Evolutionary conservation across 2,888 invertebrate genomes (phyloP), one percentile per base, ranked within the genome.

Genomic region (Scaptomyza reducta): DNA sequence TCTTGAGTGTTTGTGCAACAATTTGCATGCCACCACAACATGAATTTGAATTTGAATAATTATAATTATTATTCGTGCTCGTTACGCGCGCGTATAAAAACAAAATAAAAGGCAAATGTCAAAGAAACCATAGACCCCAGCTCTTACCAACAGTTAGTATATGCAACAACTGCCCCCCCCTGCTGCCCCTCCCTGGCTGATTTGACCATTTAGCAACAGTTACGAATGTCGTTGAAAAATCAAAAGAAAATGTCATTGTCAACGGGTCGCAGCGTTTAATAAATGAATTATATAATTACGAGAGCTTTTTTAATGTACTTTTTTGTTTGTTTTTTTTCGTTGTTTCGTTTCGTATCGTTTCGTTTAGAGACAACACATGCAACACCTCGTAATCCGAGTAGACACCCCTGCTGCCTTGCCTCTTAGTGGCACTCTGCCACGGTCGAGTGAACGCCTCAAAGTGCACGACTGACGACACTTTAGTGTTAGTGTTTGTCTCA

Each of bases 201-300:
- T 22, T 33, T 18, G 41, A 56, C 29, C 71, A 41, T 75, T 73
- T 73, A 69, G 53, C 56, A 62, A 78, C 45, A 59, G 47, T 57
- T 66, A 60, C 63, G 53, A 70, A 69, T n/a, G n/a, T n/a, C n/a
- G n/a, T n/a, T n/a, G n/a, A n/a, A n/a, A n/a, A n/a, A n/a, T n/a
- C 53, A 47, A 56, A 75, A 58, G 58, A 79, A 74, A 77, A 79
- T 77, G 70, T 70, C 77, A 77, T 78, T 79, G 80, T 77, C 77
- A 78, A 77, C 80, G 69, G 73, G 79, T 77, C 61, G 65, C 63
- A 71, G 74, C 65, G 77, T 70, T 73, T 77, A 77, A 77, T 75
- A 65, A 63, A 69, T 63, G 58, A 66, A 75, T 75, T 66, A 64
- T 57, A 75, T 76, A 75, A 76, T 67, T 70, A 58, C 40, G 45